Conservation (phyloP, 2,113 vertebrate species). For the Lota lota region DNA sequence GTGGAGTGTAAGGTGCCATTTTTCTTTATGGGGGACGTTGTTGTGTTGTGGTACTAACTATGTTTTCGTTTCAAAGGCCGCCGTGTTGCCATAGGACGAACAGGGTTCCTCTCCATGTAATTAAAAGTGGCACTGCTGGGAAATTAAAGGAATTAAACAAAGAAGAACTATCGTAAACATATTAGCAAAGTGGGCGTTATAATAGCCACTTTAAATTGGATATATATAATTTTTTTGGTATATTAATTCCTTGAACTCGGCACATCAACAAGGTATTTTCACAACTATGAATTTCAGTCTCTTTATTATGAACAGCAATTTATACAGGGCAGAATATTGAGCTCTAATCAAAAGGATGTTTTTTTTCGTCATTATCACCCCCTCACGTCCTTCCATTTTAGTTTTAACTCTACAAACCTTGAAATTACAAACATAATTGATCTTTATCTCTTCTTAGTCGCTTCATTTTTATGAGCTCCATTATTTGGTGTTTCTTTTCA, state of each 20-base stretch:
- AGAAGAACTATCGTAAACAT: conserved; percentile 65
- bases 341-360: conserved; percentile 64
- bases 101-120: conserved; percentile 38
- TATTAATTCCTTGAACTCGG: conserved; percentile 63
- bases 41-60: conserved; percentile 18
- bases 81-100: conserved; percentile 10
- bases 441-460: conserved; percentile 21
- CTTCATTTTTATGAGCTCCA: conserved; percentile 21
- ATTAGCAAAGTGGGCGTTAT: conserved; percentile 50
- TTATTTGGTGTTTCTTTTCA: conserved; percentile 15
- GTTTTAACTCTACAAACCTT: conserved; percentile 47
- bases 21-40: conserved; percentile 30
- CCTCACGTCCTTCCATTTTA: conserved; percentile 46
- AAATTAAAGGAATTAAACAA: conserved; percentile 3
- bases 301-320: not conserved
- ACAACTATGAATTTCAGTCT: conserved; percentile 56
- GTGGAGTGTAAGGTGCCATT: conserved; percentile 54
- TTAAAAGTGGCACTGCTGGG: conserved; percentile 59
- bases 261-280: conserved; percentile 69
- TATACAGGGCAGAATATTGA: conserved; percentile 64
- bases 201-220: conserved; percentile 45
- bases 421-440: conserved; percentile 59
- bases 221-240: conserved; percentile 58
- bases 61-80: conserved; percentile 27
- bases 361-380: conserved; percentile 27